phyloP scores from a whole-genome alignment of 2,113 vertebrate genomes.

The Terrapene triunguis region DNA sequence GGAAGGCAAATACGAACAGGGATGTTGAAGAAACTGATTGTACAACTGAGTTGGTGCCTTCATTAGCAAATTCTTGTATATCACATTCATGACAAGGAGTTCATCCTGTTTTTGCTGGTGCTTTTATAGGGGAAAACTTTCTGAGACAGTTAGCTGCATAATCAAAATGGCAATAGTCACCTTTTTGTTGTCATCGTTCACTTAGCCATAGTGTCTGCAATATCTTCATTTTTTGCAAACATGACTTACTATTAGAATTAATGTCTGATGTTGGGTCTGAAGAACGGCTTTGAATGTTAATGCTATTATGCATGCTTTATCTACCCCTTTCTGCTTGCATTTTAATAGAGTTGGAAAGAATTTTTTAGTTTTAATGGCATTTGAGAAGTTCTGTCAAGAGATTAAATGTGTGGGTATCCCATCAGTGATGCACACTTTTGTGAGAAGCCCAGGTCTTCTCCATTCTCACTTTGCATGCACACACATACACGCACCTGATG shows the following conservation, averaged over 20 bases:
- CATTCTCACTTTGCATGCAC: neutral
- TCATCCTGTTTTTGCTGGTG: neutral
- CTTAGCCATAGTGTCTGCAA: constrained; percentile 53
- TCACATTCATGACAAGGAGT: neutral
- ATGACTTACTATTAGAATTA: constrained; percentile 67
- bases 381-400: neutral
- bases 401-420: neutral
- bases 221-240: neutral
- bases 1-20: neutral
- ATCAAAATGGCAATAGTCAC: constrained; percentile 44
- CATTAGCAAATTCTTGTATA: neutral
- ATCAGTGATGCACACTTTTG: constrained; percentile 1
- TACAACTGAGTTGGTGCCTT: fast-evolving
- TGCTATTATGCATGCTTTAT: constrained; percentile 44
- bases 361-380: constrained; percentile 38
- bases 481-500: neutral
- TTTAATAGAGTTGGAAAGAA: constrained; percentile 53
- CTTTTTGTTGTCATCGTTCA: constrained; percentile 24
- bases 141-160: constrained; percentile 8
- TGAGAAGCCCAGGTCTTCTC: neutral
- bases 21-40: neutral
- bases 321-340: constrained; percentile 65
- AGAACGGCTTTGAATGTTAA: constrained; percentile 62
- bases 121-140: constrained; percentile 28
- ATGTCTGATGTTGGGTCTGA: constrained; percentile 65